A percentile compares a stretch with the other conserved stretches of the same genome.
phyloP scores from a whole-genome alignment of 2,113 vertebrate species.

The Rhipidura dahli region DNA sequence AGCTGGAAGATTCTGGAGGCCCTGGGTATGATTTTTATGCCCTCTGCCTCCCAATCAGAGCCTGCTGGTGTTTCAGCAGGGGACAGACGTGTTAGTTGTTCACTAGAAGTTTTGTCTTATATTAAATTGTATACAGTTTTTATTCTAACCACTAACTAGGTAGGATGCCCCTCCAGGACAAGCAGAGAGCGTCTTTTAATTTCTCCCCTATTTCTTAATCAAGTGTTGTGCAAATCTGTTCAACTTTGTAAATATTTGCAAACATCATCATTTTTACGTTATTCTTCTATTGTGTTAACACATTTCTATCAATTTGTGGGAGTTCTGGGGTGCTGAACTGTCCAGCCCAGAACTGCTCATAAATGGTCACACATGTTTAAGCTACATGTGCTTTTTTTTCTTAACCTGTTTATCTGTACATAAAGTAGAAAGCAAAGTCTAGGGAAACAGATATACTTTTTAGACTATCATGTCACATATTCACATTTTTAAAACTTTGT shows the following conservation, averaged over 20 bases:
- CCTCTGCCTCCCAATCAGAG: slow-evolving; percentile 74
- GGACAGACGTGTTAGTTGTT: slow-evolving; percentile 77
- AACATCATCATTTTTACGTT: slow-evolving; percentile 72
- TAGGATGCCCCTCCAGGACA: slow-evolving; percentile 84
- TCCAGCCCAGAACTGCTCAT: slow-evolving; percentile 54
- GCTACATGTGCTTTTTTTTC: slow-evolving; percentile 77
- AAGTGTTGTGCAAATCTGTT: slow-evolving; percentile 82
- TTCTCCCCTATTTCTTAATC: slow-evolving; percentile 74
- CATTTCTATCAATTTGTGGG: slow-evolving; percentile 74
- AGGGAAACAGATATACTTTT: slow-evolving; percentile 75
- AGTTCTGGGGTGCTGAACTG: slow-evolving; percentile 57
- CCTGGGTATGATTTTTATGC: slow-evolving; percentile 70
- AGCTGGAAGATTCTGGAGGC: slow-evolving; percentile 80
- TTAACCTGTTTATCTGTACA: slow-evolving; percentile 79
- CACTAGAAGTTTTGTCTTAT: slow-evolving; percentile 82
- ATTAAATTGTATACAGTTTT: slow-evolving; percentile 86
- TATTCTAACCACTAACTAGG: slow-evolving; percentile 87
- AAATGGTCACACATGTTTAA: slow-evolving; percentile 70
- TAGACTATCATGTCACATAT: slow-evolving; percentile 77
- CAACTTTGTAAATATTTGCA: slow-evolving; percentile 82
- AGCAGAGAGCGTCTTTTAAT: slow-evolving; percentile 75
- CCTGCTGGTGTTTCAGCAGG: slow-evolving; percentile 75
- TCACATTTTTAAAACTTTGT: slow-evolving; percentile 75
- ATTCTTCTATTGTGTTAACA: slow-evolving; percentile 74
- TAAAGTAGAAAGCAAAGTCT: slow-evolving; percentile 79